Evolutionary conservation across 2,888 invertebrate genomes (phyloP).

Genomic region (Ischnura elegans): DNA sequence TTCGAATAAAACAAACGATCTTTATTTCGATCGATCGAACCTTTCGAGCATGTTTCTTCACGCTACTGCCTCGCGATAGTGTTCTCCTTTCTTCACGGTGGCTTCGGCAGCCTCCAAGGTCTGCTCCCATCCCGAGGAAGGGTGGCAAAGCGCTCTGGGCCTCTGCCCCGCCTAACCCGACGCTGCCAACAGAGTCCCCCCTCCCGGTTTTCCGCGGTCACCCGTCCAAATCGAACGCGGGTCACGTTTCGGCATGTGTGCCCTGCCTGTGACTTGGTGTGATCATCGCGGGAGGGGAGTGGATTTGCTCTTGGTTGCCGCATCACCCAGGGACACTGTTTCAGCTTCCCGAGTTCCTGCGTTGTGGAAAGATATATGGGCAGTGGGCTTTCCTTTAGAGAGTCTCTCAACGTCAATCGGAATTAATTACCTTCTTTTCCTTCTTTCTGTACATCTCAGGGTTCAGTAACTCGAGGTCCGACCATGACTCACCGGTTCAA

Average conservation of each 20-base stretch:
- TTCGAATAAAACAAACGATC: not conserved
- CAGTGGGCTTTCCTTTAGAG: too few species aligned
- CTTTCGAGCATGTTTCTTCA: not conserved
- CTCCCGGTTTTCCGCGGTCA: slow-evolving; percentile 38
- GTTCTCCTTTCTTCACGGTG: not conserved
- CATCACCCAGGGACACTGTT: slow-evolving; percentile 21
- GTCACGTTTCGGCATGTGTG: slow-evolving; percentile 39
- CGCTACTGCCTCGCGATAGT: not conserved
- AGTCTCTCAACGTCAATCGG: too few species aligned
- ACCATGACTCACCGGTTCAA: too few species aligned
- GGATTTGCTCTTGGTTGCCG: not conserved
- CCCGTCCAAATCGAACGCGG: slow-evolving; percentile 56
- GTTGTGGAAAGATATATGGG: not conserved
- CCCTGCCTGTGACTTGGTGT: not conserved
- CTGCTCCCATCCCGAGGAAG: not conserved
- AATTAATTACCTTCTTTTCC: too few species aligned
- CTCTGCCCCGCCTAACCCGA: not conserved
- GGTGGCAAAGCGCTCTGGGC: too few species aligned
- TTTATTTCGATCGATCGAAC: not conserved
- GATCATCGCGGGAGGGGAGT: not conserved
- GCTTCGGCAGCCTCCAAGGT: not conserved
- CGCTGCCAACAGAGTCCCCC: not conserved
- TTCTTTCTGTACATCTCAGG: too few species aligned
- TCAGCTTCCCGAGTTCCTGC: not conserved
- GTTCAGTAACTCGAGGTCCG: too few species aligned